These are phyloP conservation scores for Cavia aperea DNA, from an alignment of 2,113 vertebrate genomes.

Conservation along the genomic window DNA sequence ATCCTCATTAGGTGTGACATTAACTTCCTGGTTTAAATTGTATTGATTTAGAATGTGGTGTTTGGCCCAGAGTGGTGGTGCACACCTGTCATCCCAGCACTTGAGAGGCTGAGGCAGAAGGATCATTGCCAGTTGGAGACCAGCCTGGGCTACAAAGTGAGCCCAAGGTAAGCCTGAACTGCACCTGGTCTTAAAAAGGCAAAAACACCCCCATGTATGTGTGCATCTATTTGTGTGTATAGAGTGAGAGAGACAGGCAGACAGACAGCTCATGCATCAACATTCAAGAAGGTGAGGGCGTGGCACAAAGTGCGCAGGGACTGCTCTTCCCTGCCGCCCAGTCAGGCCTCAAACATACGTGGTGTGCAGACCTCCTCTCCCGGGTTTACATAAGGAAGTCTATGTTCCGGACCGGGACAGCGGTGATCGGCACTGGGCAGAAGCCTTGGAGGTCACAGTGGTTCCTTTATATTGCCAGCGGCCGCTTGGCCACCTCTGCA, in stretches of 20 bases:
- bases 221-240: too few relatives aligned
- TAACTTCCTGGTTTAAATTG: neutral
- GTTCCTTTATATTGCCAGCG: neutral
- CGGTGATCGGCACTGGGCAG: too few relatives aligned
- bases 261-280: neutral
- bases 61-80: neutral
- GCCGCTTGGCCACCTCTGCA: neutral
- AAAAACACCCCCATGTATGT: too few relatives aligned
- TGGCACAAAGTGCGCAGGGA: neutral
- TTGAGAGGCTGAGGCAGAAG: neutral
- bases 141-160: neutral
- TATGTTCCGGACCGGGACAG: too few relatives aligned
- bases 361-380: too few relatives aligned
- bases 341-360: too few relatives aligned
- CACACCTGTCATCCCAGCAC: neutral
- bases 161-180: neutral
- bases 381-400: too few relatives aligned
- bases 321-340: too few relatives aligned
- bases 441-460: too few relatives aligned
- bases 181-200: neutral
- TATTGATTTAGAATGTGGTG: neutral
- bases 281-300: constrained; percentile 23
- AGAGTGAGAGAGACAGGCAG: too few relatives aligned
- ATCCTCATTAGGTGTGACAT: neutral
- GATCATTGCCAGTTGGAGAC: neutral